Evolutionary conservation across 2,888 invertebrate genomes (phyloP).

Genomic region (Eupithecia subumbrata): DNA sequence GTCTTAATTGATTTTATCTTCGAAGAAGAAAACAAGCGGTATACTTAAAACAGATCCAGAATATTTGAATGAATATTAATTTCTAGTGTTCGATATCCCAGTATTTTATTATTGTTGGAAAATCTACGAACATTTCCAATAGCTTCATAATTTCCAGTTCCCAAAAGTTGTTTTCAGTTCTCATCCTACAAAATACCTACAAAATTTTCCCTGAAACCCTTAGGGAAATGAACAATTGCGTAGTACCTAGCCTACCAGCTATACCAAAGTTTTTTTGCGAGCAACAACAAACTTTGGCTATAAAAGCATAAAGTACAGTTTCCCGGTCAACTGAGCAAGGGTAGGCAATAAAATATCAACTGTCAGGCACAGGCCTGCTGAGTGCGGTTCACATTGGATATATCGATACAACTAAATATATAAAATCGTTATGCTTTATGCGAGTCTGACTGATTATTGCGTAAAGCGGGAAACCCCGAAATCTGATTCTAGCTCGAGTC

Average conservation of each 20-base stretch:
- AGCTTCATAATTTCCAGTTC: background rate
- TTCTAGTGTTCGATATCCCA: background rate
- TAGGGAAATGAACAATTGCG: conserved; percentile 6
- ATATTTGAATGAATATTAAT: background rate
- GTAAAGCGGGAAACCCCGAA: background rate
- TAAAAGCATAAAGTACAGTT: conserved; percentile 28
- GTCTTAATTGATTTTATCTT: too few species aligned
- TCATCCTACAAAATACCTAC: background rate
- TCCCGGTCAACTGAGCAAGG: conserved; percentile 38
- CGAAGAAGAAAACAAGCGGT: too few species aligned
- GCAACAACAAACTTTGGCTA: conserved; percentile 19
- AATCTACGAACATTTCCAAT: background rate
- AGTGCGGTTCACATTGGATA: conserved; percentile 26
- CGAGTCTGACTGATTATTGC: background rate
- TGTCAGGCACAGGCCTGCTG: conserved; percentile 45
- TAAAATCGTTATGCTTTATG: conserved; percentile 2
- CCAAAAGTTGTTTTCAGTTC: background rate
- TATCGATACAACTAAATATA: conserved; percentile 15
- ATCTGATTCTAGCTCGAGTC: background rate
- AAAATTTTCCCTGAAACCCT: background rate
- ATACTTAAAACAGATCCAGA: background rate
- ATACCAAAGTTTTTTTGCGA: conserved; percentile 14
- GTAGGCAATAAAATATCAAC: conserved; percentile 52
- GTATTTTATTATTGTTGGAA: background rate
- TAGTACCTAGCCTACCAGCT: background rate